These are phyloP conservation scores for Oryzias javanicus DNA, from an alignment of 2,113 vertebrate genomes.

Conservation along the genomic window DNA sequence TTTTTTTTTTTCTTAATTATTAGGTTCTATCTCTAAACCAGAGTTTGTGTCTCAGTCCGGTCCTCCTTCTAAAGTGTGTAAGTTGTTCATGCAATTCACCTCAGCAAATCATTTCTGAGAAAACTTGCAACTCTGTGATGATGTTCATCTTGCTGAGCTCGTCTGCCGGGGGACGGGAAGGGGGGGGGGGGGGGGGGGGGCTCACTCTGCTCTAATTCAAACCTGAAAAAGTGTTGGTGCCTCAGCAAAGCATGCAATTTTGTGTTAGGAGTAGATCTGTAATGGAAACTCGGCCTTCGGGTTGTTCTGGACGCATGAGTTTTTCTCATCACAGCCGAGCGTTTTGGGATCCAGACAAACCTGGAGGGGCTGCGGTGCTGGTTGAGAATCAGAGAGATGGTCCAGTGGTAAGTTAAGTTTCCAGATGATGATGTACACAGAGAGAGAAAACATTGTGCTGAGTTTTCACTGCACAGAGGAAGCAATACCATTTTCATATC, in stretches of 20 bases:
- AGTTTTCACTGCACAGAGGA: slow-evolving; percentile 3
- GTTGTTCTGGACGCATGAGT: slow-evolving; percentile 40
- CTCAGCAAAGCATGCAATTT: slow-evolving; percentile 49
- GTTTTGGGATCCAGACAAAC: slow-evolving; percentile 44
- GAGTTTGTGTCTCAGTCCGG: slow-evolving; percentile 9
- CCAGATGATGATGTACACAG: slow-evolving; percentile 43
- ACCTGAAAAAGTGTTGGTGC: slow-evolving; percentile 41
- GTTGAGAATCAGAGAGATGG: slow-evolving; percentile 26
- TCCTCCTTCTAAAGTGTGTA: slow-evolving; percentile 5
- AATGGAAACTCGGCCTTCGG: slow-evolving; percentile 62
- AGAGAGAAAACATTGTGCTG: slow-evolving; percentile 23
- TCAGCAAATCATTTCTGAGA: slow-evolving; percentile 53
- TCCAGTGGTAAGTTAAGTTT: slow-evolving; percentile 34
- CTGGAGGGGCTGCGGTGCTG: slow-evolving; percentile 41
- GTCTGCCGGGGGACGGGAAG: too few relatives aligned
- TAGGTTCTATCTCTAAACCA: neutral
- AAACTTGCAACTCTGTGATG: slow-evolving; percentile 54
- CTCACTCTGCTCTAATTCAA: slow-evolving; percentile 50
- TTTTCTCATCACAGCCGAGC: slow-evolving; percentile 57
- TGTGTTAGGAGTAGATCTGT: slow-evolving; percentile 39
- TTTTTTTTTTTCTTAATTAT: too few relatives aligned
- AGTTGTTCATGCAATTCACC: slow-evolving; percentile 27
- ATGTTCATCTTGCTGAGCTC: slow-evolving; percentile 38
- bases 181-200: too few relatives aligned
- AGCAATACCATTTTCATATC: neutral